Evolutionary conservation across 2,797 vertebrate species (phyloP).

Genomic region (Poeciliopsis paucimaculata): DNA sequence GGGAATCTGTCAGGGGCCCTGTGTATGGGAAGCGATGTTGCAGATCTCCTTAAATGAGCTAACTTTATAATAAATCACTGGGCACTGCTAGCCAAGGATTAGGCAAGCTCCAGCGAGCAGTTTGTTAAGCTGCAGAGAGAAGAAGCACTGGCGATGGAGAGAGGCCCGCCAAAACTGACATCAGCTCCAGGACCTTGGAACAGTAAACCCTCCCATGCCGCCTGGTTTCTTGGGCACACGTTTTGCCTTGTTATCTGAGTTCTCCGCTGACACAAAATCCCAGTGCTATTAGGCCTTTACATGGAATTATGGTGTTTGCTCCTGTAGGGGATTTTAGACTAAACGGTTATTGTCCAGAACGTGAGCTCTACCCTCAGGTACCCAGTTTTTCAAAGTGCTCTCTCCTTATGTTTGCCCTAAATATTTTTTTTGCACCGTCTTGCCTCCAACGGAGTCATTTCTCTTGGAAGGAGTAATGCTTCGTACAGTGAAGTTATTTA

Average conservation of each 20-base stretch:
- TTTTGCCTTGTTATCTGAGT: slow-evolving; percentile 60
- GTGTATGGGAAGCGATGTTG: slow-evolving; percentile 56
- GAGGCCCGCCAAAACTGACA: slow-evolving; percentile 70
- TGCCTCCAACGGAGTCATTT: slow-evolving; percentile 63
- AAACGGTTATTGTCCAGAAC: slow-evolving; percentile 47
- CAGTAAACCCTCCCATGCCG: slow-evolving; percentile 16
- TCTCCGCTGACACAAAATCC: slow-evolving; percentile 53
- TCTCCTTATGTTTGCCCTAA: slow-evolving; percentile 52
- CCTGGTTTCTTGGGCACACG: slow-evolving; percentile 59
- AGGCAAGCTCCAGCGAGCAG: slow-evolving; percentile 74
- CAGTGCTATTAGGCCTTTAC: slow-evolving; percentile 37
- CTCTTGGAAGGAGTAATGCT: slow-evolving; percentile 57
- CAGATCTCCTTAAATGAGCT: slow-evolving; percentile 76
- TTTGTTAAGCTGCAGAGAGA: slow-evolving; percentile 77
- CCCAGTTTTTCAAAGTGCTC: slow-evolving; percentile 32
- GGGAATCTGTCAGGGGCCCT: slow-evolving; percentile 48
- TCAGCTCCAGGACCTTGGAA: slow-evolving; percentile 65
- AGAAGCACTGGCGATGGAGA: slow-evolving; percentile 60
- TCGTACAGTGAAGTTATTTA: slow-evolving; percentile 68
- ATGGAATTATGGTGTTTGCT: slow-evolving; percentile 37
- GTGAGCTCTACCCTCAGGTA: slow-evolving; percentile 48
- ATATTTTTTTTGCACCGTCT: slow-evolving; percentile 50
- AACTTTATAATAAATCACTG: slow-evolving; percentile 79
- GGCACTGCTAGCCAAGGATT: slow-evolving; percentile 75
- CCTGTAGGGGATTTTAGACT: slow-evolving; percentile 33